Evolutionary conservation across 1,140 invertebrate species (phyloP), one percentile per base, ranked within the genome.

Genomic region (Drosophila aff.): DNA sequence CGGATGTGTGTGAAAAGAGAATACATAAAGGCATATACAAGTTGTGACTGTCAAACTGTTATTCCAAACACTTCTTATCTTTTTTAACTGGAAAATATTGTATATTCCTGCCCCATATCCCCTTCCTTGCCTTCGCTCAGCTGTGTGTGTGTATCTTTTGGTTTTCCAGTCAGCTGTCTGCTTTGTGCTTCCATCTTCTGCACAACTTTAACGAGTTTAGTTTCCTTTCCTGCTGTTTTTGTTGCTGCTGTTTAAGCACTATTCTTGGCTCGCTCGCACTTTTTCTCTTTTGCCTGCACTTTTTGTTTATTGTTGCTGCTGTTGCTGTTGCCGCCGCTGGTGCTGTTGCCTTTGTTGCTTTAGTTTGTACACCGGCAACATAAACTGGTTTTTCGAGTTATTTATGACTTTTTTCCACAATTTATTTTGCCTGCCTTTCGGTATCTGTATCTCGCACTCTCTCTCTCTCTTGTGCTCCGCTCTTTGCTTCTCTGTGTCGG

Each of bases 331-430:
- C 33, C 50, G 71, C 67, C 65, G 60, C 43, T 55, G 52, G 77
- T 49, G 57, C 38, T 53, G 50, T 82, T 44, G 57, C 63, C 61
- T 82, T 53, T 53, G 52, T 55, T 55, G 53, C 53, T 55, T 55
- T 55, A 55, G 79, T 89, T 84, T 90, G 81, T 89, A 89, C 85
- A 89, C 85, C 85, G 85, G 85, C 85, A 89, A 82, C 81, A 82
- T 64, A 89, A 89, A 89, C 85, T 89, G 85, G 85, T 89, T 89
- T 89, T 89, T 89, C 85, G 86, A 90, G 85, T 89, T 89, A 89
- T 89, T 90, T 90, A 89, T 82, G 85, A 90, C 80, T 80, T 89
- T 81, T 85, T 89, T 89, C 69, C 78, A 81, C 73, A 90, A 89
- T 90, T 84, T 87, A 80, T 87, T 83, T 89, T 85, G 78, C 78